A percentile compares a stretch with the other conserved stretches of the same genome.
Conservation (phyloP, 1,140 invertebrate species). For the Drosophila insularis region DNA sequence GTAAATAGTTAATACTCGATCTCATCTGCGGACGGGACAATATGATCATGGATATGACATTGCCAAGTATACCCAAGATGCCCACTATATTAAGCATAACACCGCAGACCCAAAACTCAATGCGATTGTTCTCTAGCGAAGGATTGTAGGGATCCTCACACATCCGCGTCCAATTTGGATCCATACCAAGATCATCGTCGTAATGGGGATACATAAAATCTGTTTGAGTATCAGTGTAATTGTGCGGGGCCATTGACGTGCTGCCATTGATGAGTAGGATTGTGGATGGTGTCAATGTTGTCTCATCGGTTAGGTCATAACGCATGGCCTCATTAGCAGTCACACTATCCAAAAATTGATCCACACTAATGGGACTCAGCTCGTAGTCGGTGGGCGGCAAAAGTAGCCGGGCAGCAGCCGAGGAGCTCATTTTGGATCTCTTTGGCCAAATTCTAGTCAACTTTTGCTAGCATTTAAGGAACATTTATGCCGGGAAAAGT, state of each 20-base stretch:
- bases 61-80: slow-evolving; percentile 93
- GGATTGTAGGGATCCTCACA: slow-evolving; percentile 70
- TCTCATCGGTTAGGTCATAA: slow-evolving; percentile 48
- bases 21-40: slow-evolving; percentile 95
- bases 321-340: slow-evolving; percentile 49
- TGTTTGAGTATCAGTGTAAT: slow-evolving; percentile 28
- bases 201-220: slow-evolving; percentile 53
- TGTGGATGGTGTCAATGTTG: slow-evolving; percentile 20
- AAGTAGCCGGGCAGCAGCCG: slow-evolving; percentile 33
- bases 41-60: slow-evolving; percentile 94
- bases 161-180: slow-evolving; percentile 59
- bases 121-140: slow-evolving; percentile 67
- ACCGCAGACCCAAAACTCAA: slow-evolving; percentile 93
- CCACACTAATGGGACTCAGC: slow-evolving; percentile 48
- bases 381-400: slow-evolving; percentile 57
- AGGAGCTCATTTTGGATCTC: slow-evolving; percentile 34
- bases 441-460: slow-evolving; percentile 41
- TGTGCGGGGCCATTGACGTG: slow-evolving; percentile 18
- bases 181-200: slow-evolving; percentile 45
- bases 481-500: slow-evolving; percentile 23
- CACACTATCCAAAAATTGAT: slow-evolving; percentile 62
- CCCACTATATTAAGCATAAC: slow-evolving; percentile 92
- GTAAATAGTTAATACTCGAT: slow-evolving; percentile 96
- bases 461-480: slow-evolving; percentile 16
- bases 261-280: background rate